These are phyloP conservation scores for Parnassius glacialis DNA, from an alignment of 2,888 invertebrate species.

Conservation along the genomic window DNA sequence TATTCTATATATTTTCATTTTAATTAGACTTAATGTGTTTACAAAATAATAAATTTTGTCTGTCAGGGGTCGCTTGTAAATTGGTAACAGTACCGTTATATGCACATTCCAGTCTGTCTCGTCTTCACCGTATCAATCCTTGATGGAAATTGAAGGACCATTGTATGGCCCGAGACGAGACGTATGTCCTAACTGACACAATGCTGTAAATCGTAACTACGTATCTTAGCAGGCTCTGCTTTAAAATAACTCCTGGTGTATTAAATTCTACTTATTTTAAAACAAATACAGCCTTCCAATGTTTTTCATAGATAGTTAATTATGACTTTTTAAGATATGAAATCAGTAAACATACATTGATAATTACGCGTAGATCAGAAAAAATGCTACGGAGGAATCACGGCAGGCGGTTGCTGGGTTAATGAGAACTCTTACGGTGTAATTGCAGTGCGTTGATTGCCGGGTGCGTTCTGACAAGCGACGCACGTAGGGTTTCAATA, in stretches of 20 bases:
- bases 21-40: slow-evolving; percentile 5
- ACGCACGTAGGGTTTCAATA: slow-evolving; percentile 45
- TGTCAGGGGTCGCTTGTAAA: slow-evolving; percentile 11
- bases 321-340: not conserved
- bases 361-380: not conserved
- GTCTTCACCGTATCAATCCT: slow-evolving; percentile 39
- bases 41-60: slow-evolving; percentile 10
- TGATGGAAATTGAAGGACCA: slow-evolving; percentile 53
- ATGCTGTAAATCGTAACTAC: slow-evolving; percentile 35
- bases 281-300: too few species aligned
- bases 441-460: slow-evolving; percentile 61
- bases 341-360: not conserved
- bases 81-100: slow-evolving; percentile 29
- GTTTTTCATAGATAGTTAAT: slow-evolving; percentile 1
- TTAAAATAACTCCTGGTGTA: too few species aligned
- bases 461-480: slow-evolving; percentile 44
- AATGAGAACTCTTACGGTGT: slow-evolving; percentile 65
- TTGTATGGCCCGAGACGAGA: slow-evolving; percentile 42
- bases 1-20: slow-evolving; percentile 15
- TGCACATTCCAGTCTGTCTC: slow-evolving; percentile 29
- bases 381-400: slow-evolving; percentile 41
- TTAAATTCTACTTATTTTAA: too few species aligned
- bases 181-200: slow-evolving; percentile 41
- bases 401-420: slow-evolving; percentile 47
- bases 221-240: slow-evolving; percentile 4